Evolutionary conservation across 1,140 invertebrate species (phyloP), one percentile per base, ranked within the genome.

Genomic region (Brevipalpus yothersi): DNA sequence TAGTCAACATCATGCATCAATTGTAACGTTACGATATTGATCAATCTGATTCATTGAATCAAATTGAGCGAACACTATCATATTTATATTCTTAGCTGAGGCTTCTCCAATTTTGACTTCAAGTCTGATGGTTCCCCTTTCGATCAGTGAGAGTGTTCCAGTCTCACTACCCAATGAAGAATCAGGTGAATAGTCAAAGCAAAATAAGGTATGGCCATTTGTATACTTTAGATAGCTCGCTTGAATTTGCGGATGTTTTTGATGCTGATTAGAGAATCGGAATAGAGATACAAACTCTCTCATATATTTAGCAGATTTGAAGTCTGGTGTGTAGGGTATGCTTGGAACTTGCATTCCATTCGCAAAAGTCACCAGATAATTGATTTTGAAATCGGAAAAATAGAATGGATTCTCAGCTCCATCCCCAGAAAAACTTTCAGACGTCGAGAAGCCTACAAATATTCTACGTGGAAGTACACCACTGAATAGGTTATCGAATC

Each of bases 401-500:
- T 55, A 43, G 53, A 58, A 62, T n/a, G 61, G 59, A 15, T 41
- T 42, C 40, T 55, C 23, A 17, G 19, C 60, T 9, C 7, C 19
- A 39, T n/a, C 41, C 47, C 59, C 57, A 53, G 53, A 31, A 12
- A 62, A 58, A 9, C 58, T 49, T 13, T 56, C 41, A 41, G 56
- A 54, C 5, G 60, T 55, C 40, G 60, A 19, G 40, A 56, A 62
- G n/a, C 21, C 45, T 23, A 62, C 47, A 11, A 58, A 19, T n/a
- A 60, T n/a, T 41, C 58, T 13, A 41, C 58, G 42, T 4, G 59
- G 61, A 21, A 60, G 53, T 13, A 40, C 19, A 41, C 61, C 58
- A 2, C 10, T n/a, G n/a, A 62, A 59, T 40, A 61, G 12, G 61
- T 61, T 61, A 39, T 64, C 58, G 43, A 49, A n/a, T 12, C 3